Evolutionary conservation across 2,797 vertebrate genomes (phyloP), one percentile per base, ranked within the genome.

Genomic region (Tapera naevia): DNA sequence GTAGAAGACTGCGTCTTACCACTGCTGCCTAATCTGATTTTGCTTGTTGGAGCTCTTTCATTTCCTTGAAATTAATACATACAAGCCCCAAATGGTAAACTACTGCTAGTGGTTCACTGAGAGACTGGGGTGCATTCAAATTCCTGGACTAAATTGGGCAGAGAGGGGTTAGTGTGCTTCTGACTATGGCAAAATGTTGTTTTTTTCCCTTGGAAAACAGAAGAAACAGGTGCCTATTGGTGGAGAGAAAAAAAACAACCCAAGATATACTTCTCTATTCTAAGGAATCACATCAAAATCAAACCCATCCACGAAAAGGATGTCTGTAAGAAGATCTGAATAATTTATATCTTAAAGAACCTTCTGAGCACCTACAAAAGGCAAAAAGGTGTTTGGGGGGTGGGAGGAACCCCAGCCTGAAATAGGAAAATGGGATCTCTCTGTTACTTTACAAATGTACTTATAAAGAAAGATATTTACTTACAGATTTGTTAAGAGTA

Each of bases 51-150:
- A 85, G 33, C 19, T 45, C 64, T 80, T 91, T 50, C 3, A 11
- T n/a, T 75, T 72, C 27, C 33, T 73, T 65, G 54, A 41, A 54
- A 39, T 62, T 17, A 56, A 67, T 28, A 67, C 4, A 9, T 33
- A 39, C 32, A 69, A 48, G 32, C 14, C 51, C 45, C 9, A 53
- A 87, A 22, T 23, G 14, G 35, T 66, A 53, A 61, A 72, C 17
- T 41, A 24, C 25, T 60, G 46, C 51, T 37, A 67, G 27, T 21
- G 35, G 17, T 53, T 91, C 66, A 30, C 0, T 46, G 39, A 8
- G 22, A 11, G 5, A 25, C 9, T 70, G 33, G 18, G 22, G 35
- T 39, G 46, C 0, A 0, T 65, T 76, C 46, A 72, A 8, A 10
- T 46, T 72, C 58, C 35, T 64, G 10, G 18, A 51, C 32, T 78